Base-by-base conservation (phyloP, 2,113 vertebrate species). In the Calonectris borealis region DNA sequence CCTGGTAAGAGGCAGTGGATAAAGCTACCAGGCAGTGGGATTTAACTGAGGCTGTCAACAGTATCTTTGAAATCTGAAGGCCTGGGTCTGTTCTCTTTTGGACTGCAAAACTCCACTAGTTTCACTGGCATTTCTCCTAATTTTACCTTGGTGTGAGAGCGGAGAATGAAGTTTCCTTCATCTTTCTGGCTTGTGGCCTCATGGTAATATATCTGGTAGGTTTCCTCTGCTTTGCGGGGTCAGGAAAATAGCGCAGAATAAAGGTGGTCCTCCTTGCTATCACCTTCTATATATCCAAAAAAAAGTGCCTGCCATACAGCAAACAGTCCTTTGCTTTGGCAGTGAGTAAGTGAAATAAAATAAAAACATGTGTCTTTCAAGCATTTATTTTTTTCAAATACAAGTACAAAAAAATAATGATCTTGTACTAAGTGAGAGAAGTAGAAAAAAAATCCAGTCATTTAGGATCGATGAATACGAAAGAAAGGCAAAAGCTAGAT, bases 401-500 rank as follows among this genome's bases (percentile, higher is more conserved):
- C 79, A 55, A 83, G 55, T 77, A 51, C 29, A 89, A 94, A 85
- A 65, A 88, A 93, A 44, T 62, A 49, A 95, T 79, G 19, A 72
- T 93, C 88, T 96, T 73, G 44, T 96, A 64, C 93, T 62, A 93
- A 96, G 46, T 92, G 84, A 92, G 40, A 94, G 66, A 87, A 70
- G 16, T 6, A 42, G 44, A 34, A 54, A 79, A 72, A 96, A 97
- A 85, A 46, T 85, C 31, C 55, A 66, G 72, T 97, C 70, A 93
- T 93, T 97, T 98, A 97, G 93, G 96, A 97, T 86, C 68, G 15
- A 98, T 96, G 83, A 94, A 95, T 97, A 94, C 17, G 6, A 97
- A 97, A 95, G 90, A 94, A 98, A 98, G 94, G 65, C 81, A 94
- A 96, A 97, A 97, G 91, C 83, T 92, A 93, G 95, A 97, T 93